Conservation (phyloP, 1,140 invertebrate genomes). For the Leptopilina boulardi region DNA sequence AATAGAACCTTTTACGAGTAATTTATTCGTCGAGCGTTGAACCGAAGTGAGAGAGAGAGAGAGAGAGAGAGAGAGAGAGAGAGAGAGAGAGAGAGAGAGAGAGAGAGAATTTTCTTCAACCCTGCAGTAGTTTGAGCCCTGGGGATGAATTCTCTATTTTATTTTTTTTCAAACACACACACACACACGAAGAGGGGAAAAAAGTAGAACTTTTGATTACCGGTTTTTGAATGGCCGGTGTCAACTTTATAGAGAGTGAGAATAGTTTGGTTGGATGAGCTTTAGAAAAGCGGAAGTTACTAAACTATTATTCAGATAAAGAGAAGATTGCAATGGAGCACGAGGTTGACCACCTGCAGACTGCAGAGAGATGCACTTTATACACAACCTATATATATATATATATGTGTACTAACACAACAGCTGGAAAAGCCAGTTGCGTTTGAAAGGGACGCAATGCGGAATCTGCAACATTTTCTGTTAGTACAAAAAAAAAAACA, state of each 20-base stretch:
- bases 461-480: constrained; percentile 12
- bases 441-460: constrained; percentile 15
- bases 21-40: background rate
- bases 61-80: background rate
- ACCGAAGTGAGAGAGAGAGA: background rate
- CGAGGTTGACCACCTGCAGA: constrained; percentile 27
- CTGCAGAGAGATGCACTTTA: constrained; percentile 28
- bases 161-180: background rate
- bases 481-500: background rate
- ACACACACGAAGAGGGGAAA: background rate
- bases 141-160: background rate
- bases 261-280: constrained; percentile 21
- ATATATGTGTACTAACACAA: no score
- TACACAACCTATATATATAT: background rate
- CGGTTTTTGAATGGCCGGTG: background rate
- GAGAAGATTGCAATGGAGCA: constrained; percentile 23
- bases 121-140: background rate
- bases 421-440: constrained; percentile 14
- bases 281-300: constrained; percentile 27
- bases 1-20: no score
- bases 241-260: background rate
- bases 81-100: background rate
- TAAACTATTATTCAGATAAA: constrained; percentile 14
- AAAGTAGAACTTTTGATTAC: constrained; percentile 26
- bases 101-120: background rate